Conservation (phyloP, 2,888 invertebrate genomes). For the Nemotelus nigrinus region DNA sequence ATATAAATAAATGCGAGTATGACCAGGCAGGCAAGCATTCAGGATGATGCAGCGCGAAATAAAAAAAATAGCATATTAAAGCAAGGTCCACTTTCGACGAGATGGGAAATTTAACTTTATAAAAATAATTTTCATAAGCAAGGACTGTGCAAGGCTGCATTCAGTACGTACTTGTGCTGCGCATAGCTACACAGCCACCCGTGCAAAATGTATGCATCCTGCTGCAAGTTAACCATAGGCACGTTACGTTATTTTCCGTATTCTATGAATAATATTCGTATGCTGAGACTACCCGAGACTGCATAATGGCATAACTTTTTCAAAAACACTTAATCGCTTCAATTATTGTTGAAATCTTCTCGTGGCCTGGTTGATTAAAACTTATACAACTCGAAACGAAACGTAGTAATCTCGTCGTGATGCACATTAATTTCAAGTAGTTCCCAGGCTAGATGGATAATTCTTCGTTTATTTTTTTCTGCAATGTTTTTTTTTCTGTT, state of each 20-base stretch:
- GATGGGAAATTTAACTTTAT: slow-evolving; percentile 33
- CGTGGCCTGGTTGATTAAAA: slow-evolving; percentile 32
- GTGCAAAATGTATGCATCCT: neutral
- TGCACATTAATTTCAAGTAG: no score
- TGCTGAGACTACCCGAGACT: neutral
- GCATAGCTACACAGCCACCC: neutral
- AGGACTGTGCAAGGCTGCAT: neutral
- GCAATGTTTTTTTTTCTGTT: no score
- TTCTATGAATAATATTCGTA: no score
- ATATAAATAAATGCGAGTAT: slow-evolving; percentile 12
- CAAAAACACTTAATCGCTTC: slow-evolving; percentile 37
- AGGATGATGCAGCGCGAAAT: neutral
- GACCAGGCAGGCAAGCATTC: no score
- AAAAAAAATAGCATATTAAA: slow-evolving; percentile 33
- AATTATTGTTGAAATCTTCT: slow-evolving; percentile 19
- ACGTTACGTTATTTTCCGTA: no score
- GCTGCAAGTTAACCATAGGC: no score
- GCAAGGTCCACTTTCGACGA: slow-evolving; percentile 32
- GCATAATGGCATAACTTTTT: slow-evolving; percentile 21
- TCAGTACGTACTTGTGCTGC: neutral
- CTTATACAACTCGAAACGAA: neutral
- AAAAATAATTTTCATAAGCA: slow-evolving; percentile 29
- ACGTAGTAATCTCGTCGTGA: no score
- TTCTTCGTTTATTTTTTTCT: no score
- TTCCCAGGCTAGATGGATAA: no score